phyloP scores from a whole-genome alignment of 2,113 vertebrate genomes.

The Promerops cafer region DNA sequence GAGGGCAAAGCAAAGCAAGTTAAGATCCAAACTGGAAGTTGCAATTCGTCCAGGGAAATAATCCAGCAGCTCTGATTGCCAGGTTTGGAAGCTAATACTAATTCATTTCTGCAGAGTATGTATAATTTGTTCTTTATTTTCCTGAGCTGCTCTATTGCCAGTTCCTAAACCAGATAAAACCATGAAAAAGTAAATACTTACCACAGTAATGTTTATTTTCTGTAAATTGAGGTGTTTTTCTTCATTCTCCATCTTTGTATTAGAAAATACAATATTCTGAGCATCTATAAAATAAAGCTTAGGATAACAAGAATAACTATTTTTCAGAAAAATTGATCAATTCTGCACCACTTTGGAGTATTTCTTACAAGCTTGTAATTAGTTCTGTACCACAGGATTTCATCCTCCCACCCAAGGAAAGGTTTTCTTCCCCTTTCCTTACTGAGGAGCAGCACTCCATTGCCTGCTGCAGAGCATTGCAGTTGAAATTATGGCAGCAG shows the following conservation, averaged over 20 bases:
- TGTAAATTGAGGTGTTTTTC: background rate
- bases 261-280: background rate
- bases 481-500: background rate
- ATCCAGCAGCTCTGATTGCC: background rate
- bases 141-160: background rate
- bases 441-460: background rate
- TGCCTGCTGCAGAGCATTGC: background rate
- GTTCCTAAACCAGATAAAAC: background rate
- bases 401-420: background rate
- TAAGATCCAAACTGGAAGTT: background rate
- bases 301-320: background rate
- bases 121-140: background rate
- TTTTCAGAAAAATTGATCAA: background rate
- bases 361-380: background rate
- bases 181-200: background rate
- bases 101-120: background rate
- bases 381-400: background rate
- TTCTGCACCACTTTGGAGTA: background rate
- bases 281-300: background rate
- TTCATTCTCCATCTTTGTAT: background rate
- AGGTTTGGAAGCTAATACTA: background rate
- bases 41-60: background rate
- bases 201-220: background rate
- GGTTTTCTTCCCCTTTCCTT: background rate
- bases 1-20: background rate